A percentile compares a stretch with the other conserved stretches of the same genome.
Evolutionary conservation across 2,113 vertebrate genomes (phyloP).

Genomic region (Oncorhynchus mykiss): DNA sequence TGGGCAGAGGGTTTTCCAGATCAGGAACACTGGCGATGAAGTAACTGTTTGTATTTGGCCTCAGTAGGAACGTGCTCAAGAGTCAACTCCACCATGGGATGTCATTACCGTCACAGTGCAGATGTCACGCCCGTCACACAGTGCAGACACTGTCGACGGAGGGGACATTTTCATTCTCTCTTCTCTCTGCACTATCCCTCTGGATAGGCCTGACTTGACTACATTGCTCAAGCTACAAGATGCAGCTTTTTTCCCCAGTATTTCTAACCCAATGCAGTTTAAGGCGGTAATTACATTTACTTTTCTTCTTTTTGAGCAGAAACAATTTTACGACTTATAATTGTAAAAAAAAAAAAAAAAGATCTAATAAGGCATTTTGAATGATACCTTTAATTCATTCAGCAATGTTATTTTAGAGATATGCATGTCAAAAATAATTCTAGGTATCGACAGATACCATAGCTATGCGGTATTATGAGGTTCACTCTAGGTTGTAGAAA

Average conservation of each 20-base stretch:
- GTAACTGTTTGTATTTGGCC: conserved; percentile 14
- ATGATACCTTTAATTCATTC: conserved; percentile 51
- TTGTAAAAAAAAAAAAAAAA: conserved; percentile 20
- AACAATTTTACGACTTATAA: conserved; percentile 53
- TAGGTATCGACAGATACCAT: conserved; percentile 55
- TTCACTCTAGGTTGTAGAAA: conserved; percentile 66
- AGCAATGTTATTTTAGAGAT: conserved; percentile 41
- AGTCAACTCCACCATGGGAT: conserved; percentile 22
- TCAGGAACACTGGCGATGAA: conserved; percentile 50
- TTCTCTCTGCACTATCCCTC: conserved; percentile 6
- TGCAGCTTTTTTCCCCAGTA: conserved; percentile 56
- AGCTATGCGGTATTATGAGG: conserved; percentile 56
- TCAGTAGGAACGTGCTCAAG: conserved; percentile 12
- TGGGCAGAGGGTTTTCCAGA: conserved; percentile 72
- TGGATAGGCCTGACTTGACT: conserved; percentile 36
- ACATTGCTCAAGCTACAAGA: conserved; percentile 33
- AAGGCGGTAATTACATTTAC: conserved; percentile 32
- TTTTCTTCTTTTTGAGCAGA: conserved; percentile 51
- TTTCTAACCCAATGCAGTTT: conserved; percentile 60
- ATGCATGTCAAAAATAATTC: conserved; percentile 61
- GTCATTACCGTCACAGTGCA: background rate
- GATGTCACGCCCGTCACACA: background rate
- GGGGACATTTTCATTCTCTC: conserved; percentile 7
- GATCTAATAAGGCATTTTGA: conserved; percentile 19
- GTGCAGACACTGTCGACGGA: conserved; percentile 2